Percentiles rank a stretch among this genome's conserved stretches.
These are phyloP conservation scores for Pandemis heparana DNA, from an alignment of 2,888 invertebrate species.

Conservation along the genomic window DNA sequence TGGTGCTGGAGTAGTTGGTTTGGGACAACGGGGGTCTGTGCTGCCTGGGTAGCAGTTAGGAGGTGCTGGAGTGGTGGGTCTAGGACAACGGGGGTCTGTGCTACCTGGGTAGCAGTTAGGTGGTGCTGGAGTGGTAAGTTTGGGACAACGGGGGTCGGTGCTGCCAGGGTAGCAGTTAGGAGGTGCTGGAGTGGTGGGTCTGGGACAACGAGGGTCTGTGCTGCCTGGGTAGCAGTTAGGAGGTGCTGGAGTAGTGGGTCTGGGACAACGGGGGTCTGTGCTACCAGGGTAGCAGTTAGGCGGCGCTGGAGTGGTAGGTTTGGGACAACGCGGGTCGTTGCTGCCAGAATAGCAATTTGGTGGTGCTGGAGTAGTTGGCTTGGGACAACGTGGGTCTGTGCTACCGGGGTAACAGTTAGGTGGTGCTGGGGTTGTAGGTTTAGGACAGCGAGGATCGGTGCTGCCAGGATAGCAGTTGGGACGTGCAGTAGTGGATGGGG, in stretches of 20 bases:
- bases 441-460: conserved; percentile 50
- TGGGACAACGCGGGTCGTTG: conserved; percentile 41
- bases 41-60: conserved; percentile 46
- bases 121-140: conserved; percentile 52
- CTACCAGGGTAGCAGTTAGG: conserved; percentile 47
- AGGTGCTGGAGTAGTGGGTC: conserved; percentile 46
- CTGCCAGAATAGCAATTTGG: conserved; percentile 46
- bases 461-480: conserved; percentile 46
- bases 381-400: conserved; percentile 56
- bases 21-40: conserved; percentile 57
- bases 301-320: conserved; percentile 38
- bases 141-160: conserved; percentile 58
- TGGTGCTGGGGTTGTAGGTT: conserved; percentile 47
- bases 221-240: conserved; percentile 57
- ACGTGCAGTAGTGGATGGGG: conserved; percentile 51
- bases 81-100: conserved; percentile 49
- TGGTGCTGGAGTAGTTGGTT: conserved; percentile 43
- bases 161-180: conserved; percentile 57
- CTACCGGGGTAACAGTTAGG: conserved; percentile 46
- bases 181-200: conserved; percentile 47
- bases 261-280: conserved; percentile 53
- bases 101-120: conserved; percentile 48
- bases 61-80: conserved; percentile 46
- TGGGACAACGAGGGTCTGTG: conserved; percentile 53
- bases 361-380: conserved; percentile 43